phyloP scores from a whole-genome alignment of 1,140 invertebrate species.

The Thaumatotibia leucotreta region DNA sequence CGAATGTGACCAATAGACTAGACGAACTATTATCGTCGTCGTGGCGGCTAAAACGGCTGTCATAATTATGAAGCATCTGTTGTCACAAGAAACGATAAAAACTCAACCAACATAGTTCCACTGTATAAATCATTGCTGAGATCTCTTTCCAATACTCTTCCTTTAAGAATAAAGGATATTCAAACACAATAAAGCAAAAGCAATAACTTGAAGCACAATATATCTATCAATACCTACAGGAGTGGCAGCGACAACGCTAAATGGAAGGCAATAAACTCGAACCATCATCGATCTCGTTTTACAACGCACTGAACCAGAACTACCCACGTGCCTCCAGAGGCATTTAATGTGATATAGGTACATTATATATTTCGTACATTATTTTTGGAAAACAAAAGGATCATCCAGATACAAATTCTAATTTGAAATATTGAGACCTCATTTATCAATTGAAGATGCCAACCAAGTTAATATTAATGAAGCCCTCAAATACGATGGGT shows the following conservation, averaged over 20 bases:
- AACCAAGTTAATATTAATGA: too few species aligned
- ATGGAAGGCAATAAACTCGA: slow-evolving; percentile 30
- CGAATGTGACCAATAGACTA: too few species aligned
- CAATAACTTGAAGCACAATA: slow-evolving; percentile 18
- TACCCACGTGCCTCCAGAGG: slow-evolving; percentile 24
- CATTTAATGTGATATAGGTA: background rate
- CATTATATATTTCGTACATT: background rate
- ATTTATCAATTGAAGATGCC: background rate
- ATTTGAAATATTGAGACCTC: background rate
- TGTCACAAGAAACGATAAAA: too few species aligned
- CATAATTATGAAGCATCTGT: too few species aligned
- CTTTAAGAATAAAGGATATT: background rate
- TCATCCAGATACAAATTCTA: background rate
- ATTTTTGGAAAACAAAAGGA: background rate
- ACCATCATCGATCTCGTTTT: slow-evolving; percentile 38
- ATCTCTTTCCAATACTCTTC: background rate
- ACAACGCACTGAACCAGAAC: slow-evolving; percentile 35
- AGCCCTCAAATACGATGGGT: too few species aligned
- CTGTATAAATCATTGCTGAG: too few species aligned
- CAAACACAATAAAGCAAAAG: slow-evolving; percentile 4
- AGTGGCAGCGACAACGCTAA: background rate
- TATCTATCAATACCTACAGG: slow-evolving; percentile 4
- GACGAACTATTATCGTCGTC: too few species aligned
- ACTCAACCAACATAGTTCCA: too few species aligned
- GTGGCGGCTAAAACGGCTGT: too few species aligned